Evolutionary conservation across 2,888 invertebrate species (phyloP), one percentile per base, ranked within the genome.

Genomic region (Conops quadrifasciatus): DNA sequence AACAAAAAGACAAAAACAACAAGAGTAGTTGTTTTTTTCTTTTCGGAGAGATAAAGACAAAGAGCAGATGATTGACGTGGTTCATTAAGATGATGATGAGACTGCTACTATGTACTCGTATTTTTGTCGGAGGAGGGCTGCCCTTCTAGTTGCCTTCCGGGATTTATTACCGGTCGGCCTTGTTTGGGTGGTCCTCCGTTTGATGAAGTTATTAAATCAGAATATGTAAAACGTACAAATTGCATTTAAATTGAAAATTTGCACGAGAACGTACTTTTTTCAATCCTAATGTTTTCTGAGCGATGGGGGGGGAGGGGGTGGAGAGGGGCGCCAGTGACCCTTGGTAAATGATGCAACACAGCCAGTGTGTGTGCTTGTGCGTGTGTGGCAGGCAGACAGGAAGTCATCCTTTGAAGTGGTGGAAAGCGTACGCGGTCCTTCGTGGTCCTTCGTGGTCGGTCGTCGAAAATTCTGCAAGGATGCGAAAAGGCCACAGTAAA

Each of bases 231-330:
- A 63, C 24, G 53, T 53, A 49, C 16, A 68, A 65, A 58, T 72
- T 72, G 68, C 59, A 72, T 72, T 72, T 72, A 68, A 64, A 72
- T 72, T 68, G 71, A 72, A 72, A 68, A 64, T 72, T 68, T 72
- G 47, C 71, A 59, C 65, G 67, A 67, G 59, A 67, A 36, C 36
- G 4, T 4, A 36, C 36, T 4, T 36, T 9, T 7, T 9, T 36
- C 36, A 9, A 36, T 36, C 36, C 9, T 36, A 36, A 36, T 36
- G 5, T 7, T 36, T 36, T 7, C 9, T 36, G 36, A 9, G 4
- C 9, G 4, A 7, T 36, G 21, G 15, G 9, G 59, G 15, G 13
- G 58, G 19, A 2, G 58, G 15, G 15, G 28, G n/a, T 45, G 67
- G 19, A 15, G 36, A n/a, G 53, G 13, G n/a, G 28, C n/a, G n/a